A percentile compares a stretch with the other conserved stretches of the same genome.
These are phyloP conservation scores for Speoplatyrhinus poulsoni DNA, from an alignment of 2,113 vertebrate genomes.

Conservation along the genomic window DNA sequence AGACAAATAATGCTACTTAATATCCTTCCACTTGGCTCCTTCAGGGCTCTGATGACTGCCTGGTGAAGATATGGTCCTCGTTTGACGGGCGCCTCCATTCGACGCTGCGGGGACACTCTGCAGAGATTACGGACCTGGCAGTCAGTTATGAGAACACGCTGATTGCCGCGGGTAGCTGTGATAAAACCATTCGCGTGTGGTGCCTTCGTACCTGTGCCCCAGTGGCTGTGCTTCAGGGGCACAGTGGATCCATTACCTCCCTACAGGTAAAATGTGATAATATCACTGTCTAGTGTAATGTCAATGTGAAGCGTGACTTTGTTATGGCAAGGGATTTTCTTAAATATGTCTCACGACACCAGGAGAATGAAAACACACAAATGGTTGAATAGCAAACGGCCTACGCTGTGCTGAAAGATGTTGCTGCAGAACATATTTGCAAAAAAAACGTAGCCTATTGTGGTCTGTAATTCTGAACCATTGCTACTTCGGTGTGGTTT, in stretches of 20 bases:
- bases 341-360: too few relatives aligned
- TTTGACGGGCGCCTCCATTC: conserved; percentile 91
- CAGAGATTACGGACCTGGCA: conserved; percentile 96
- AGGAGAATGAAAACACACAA: neutral
- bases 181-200: conserved; percentile 96
- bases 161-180: conserved; percentile 96
- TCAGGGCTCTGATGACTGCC: conserved; percentile 96
- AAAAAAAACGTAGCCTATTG: too few relatives aligned
- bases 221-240: conserved; percentile 93
- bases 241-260: conserved; percentile 96
- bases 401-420: too few relatives aligned
- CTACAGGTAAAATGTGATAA: conserved; percentile 82
- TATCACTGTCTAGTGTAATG: neutral
- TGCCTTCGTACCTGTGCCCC: conserved; percentile 96
- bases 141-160: conserved; percentile 97
- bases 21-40: conserved; percentile 11
- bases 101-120: conserved; percentile 92
- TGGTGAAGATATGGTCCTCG: conserved; percentile 98
- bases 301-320: neutral
- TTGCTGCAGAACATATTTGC: too few relatives aligned
- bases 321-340: too few relatives aligned
- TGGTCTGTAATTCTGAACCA: too few relatives aligned
- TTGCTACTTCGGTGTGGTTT: too few relatives aligned
- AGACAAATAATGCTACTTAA: neutral
- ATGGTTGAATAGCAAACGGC: too few relatives aligned